Conservation (phyloP, 2,888 invertebrate genomes). For the Criorhina ranunculi region DNA sequence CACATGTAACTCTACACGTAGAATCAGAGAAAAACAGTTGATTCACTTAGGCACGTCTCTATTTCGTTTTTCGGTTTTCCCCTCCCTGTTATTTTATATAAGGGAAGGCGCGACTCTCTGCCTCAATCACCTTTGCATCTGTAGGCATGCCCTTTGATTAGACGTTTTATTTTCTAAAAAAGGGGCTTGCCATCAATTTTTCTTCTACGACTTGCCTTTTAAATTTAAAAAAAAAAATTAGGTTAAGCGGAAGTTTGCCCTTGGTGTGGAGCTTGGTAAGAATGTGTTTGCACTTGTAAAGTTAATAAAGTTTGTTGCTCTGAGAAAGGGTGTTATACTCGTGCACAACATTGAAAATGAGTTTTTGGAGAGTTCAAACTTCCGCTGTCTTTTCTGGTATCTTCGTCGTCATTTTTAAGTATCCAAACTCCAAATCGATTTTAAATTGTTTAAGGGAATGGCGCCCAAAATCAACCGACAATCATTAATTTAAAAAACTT, state of each 20-base stretch:
- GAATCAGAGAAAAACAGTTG: slow-evolving; percentile 37
- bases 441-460: slow-evolving; percentile 24
- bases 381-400: neutral
- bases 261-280: slow-evolving; percentile 35
- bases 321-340: slow-evolving; percentile 25
- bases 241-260: slow-evolving; percentile 71
- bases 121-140: slow-evolving; percentile 44
- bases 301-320: slow-evolving; percentile 18
- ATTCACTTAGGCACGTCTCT: slow-evolving; percentile 61
- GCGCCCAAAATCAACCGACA: slow-evolving; percentile 12
- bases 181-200: slow-evolving; percentile 61
- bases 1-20: no score
- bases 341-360: neutral
- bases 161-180: slow-evolving; percentile 26
- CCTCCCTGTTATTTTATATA: slow-evolving; percentile 40
- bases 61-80: slow-evolving; percentile 14
- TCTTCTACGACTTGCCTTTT: slow-evolving; percentile 32
- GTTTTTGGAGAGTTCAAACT: neutral
- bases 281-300: slow-evolving; percentile 17
- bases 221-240: slow-evolving; percentile 27
- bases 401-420: neutral
- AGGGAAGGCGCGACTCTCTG: slow-evolving; percentile 54
- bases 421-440: slow-evolving; percentile 39
- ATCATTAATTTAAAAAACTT: slow-evolving; percentile 52
- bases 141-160: slow-evolving; percentile 62